Percentiles rank a stretch among this genome's conserved stretches.
Evolutionary conservation across 2,888 invertebrate species (phyloP).

Genomic region (Nudaria mundana): DNA sequence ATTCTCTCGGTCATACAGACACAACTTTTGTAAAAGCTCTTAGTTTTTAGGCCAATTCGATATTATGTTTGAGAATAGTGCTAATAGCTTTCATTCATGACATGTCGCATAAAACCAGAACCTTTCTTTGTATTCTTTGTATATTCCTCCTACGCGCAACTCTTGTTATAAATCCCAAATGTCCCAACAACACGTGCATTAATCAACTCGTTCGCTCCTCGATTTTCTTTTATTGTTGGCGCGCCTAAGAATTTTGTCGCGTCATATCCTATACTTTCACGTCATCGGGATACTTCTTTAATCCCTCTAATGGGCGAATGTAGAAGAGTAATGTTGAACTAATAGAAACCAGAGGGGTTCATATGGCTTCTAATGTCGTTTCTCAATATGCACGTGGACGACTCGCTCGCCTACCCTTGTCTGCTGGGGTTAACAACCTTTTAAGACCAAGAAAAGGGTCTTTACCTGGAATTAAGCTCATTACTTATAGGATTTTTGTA

Average conservation of each 20-base stretch:
- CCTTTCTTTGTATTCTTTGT: constrained; percentile 2
- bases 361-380: constrained; percentile 40
- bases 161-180: constrained; percentile 22
- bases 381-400: constrained; percentile 52
- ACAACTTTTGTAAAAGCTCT: too few relatives aligned
- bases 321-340: constrained; percentile 65
- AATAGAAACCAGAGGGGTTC: constrained; percentile 60
- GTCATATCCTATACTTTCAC: constrained; percentile 65
- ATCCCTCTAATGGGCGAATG: constrained; percentile 67
- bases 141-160: constrained; percentile 24
- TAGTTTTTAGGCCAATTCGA: too few relatives aligned
- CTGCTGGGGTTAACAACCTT: constrained; percentile 61
- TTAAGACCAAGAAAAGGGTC: constrained; percentile 35
- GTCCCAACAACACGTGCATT: constrained; percentile 23
- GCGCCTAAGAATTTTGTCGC: constrained; percentile 40
- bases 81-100: constrained; percentile 1
- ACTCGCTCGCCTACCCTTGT: constrained; percentile 35
- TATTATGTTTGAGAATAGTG: background rate
- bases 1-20: too few relatives aligned
- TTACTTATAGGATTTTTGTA: too few relatives aligned
- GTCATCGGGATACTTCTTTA: constrained; percentile 63
- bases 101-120: background rate
- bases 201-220: constrained; percentile 22
- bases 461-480: constrained; percentile 37
- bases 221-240: constrained; percentile 31